These are phyloP conservation scores for Porites lutea DNA, from an alignment of 64 coral and sea anemone species.

Conservation along the genomic window DNA sequence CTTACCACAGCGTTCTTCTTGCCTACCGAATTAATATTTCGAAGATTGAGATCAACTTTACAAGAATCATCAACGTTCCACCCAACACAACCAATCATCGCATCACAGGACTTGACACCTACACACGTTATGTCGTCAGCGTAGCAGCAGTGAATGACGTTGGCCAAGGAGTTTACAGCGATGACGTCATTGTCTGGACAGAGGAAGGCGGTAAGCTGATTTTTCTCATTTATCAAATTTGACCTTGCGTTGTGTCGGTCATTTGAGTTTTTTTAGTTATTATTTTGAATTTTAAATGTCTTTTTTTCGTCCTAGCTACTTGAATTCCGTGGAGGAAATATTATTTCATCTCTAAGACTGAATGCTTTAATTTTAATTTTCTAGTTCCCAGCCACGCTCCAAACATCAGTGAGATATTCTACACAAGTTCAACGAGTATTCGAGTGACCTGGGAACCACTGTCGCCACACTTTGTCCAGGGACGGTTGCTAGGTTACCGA, in stretches of 20 bases:
- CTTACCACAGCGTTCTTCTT: slow-evolving; percentile 3
- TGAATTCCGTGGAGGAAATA: too few species aligned
- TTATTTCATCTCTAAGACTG: too few species aligned
- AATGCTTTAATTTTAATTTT: not conserved
- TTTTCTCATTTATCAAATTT: not conserved
- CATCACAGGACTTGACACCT: slow-evolving; percentile 39
- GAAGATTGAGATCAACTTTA: not conserved
- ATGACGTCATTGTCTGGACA: slow-evolving; percentile 26
- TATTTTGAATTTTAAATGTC: too few species aligned
- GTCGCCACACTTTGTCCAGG: slow-evolving; percentile 51
- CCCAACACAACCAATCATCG: slow-evolving; percentile 20
- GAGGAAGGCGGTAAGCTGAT: slow-evolving; percentile 62
- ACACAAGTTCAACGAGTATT: slow-evolving; percentile 87
- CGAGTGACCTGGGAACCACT: slow-evolving; percentile 79
- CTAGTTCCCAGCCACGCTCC: slow-evolving; percentile 84
- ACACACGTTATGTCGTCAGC: slow-evolving; percentile 41
- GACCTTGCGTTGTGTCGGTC: too few species aligned
- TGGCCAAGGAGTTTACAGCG: slow-evolving; percentile 30
- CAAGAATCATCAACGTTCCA: not conserved
- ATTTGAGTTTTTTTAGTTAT: too few species aligned
- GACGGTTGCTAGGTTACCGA: slow-evolving; percentile 86
- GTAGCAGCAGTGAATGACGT: slow-evolving; percentile 54
- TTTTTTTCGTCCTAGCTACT: too few species aligned
- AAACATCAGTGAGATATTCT: slow-evolving; percentile 12
- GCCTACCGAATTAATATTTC: slow-evolving; percentile 38